These are phyloP conservation scores for Plebejus anna DNA, from an alignment of 2,888 invertebrate genomes.

Conservation along the genomic window DNA sequence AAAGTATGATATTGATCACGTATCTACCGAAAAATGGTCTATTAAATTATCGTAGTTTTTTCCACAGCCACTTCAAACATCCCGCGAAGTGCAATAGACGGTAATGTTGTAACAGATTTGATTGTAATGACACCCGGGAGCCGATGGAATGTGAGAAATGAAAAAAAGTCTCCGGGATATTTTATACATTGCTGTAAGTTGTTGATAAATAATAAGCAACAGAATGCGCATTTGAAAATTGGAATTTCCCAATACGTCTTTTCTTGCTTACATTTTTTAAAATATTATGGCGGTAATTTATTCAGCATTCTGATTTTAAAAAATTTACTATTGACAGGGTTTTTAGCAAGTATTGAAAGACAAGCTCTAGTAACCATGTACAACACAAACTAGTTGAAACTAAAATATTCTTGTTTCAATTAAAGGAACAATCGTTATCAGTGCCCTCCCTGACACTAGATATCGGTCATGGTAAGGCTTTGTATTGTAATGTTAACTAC, in stretches of 20 bases:
- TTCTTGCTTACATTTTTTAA: background rate
- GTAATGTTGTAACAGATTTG: slow-evolving; percentile 20
- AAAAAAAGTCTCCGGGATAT: background rate
- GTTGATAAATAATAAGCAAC: no score
- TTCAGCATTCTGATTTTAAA: no score
- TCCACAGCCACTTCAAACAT: slow-evolving; percentile 29
- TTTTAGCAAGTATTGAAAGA: background rate
- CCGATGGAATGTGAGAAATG: background rate
- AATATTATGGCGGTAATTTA: no score
- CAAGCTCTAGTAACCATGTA: background rate
- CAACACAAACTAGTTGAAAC: background rate
- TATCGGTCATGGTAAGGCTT: slow-evolving; percentile 7
- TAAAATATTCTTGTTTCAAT: slow-evolving; percentile 15
- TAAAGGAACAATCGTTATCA: slow-evolving; percentile 12
- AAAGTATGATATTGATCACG: slow-evolving; percentile 69
- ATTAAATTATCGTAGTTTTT: slow-evolving; percentile 73
- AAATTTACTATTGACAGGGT: background rate
- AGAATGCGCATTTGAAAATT: background rate
- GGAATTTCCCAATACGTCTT: background rate
- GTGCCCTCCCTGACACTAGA: background rate
- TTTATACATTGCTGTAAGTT: background rate
- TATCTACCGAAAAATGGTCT: slow-evolving; percentile 57
- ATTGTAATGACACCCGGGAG: slow-evolving; percentile 18
- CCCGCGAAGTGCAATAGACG: slow-evolving; percentile 22
- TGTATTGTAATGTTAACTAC: slow-evolving; percentile 24